Evolutionary conservation across 2,888 invertebrate species (phyloP).

Genomic region (Drosophila niveifrons): DNA sequence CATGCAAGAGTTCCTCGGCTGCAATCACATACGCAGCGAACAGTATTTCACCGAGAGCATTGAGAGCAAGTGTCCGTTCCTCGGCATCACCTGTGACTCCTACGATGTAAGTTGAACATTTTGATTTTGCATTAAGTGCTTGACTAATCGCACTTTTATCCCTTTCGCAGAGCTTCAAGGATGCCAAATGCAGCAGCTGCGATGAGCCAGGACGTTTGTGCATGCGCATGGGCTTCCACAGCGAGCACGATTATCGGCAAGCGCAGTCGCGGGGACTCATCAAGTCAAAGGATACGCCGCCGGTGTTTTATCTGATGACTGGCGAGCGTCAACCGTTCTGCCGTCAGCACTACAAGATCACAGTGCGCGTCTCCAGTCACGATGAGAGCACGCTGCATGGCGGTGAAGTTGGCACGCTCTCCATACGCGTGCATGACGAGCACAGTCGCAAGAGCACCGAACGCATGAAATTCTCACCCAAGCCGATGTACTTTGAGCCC

Average conservation of each 20-base stretch:
- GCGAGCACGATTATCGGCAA: constrained; percentile 86
- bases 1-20: constrained; percentile 88
- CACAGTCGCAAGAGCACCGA: constrained; percentile 87
- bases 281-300: constrained; percentile 85
- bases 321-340: constrained; percentile 90
- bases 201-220: constrained; percentile 88
- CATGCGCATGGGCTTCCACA: constrained; percentile 90
- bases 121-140: no score
- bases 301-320: constrained; percentile 91
- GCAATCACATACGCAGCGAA: constrained; percentile 94
- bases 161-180: constrained; percentile 87
- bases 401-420: constrained; percentile 91
- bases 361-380: constrained; percentile 90
- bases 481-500: constrained; percentile 87
- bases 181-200: constrained; percentile 90
- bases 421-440: constrained; percentile 88
- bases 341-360: constrained; percentile 93
- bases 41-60: constrained; percentile 94
- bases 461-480: constrained; percentile 87
- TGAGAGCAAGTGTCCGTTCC: constrained; percentile 91
- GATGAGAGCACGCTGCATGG: constrained; percentile 90
- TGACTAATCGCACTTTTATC: constrained; percentile 26
- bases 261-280: constrained; percentile 86
- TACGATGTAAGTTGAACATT: constrained; percentile 87
- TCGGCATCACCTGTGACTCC: constrained; percentile 91